Conservation (phyloP, 2,113 vertebrate species). For the Typhlomys cinereus region DNA sequence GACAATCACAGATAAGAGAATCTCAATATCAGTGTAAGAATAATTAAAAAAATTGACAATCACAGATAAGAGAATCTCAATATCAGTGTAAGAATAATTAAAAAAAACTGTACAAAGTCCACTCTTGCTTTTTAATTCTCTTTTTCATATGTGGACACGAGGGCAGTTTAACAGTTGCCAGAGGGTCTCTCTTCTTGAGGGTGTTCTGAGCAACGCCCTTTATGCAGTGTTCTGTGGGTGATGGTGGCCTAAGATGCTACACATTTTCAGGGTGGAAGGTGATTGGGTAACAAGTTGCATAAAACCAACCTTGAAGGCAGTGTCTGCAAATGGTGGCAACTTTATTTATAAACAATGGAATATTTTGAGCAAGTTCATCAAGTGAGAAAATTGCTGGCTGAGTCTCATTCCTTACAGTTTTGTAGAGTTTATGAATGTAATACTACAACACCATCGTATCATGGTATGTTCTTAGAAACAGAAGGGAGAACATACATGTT, state of each 20-base stretch:
- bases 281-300: not conserved
- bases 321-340: not conserved
- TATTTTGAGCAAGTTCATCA: not conserved
- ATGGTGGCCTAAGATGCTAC: not conserved
- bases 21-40: not conserved
- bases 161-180: not conserved
- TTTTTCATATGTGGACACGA: not conserved
- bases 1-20: slow-evolving; percentile 20
- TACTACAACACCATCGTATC: not conserved
- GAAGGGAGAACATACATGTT: not conserved
- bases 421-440: not conserved
- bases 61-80: not conserved
- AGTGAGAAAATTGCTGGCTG: not conserved
- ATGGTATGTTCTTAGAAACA: not conserved
- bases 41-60: not conserved
- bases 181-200: not conserved
- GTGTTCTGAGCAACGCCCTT: not conserved
- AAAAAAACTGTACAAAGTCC: not conserved
- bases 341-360: not conserved
- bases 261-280: not conserved
- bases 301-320: not conserved
- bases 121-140: not conserved
- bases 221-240: not conserved
- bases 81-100: not conserved
- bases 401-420: not conserved